A percentile compares a stretch with the other conserved stretches of the same genome.
Conservation (phyloP, 2,888 invertebrate genomes). For the Chalcis sispes region DNA sequence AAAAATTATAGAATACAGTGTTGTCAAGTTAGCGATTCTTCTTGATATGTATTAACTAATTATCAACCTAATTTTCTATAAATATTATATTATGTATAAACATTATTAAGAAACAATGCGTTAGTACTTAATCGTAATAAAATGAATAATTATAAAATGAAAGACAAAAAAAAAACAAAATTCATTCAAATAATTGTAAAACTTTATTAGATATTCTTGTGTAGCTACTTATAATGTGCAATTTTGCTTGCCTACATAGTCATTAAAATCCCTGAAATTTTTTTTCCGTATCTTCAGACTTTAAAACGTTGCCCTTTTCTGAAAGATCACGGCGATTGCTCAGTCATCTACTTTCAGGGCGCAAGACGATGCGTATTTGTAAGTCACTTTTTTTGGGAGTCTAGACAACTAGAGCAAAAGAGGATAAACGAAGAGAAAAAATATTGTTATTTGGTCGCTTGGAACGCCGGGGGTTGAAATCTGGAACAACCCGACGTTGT, state of each 20-base stretch:
- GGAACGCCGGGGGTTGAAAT: constrained; percentile 27
- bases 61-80: too few relatives aligned
- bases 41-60: too few relatives aligned
- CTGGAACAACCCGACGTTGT: constrained; percentile 14
- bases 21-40: too few relatives aligned
- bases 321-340: background rate
- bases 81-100: too few relatives aligned
- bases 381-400: constrained; percentile 32
- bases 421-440: constrained; percentile 19
- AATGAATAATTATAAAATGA: background rate
- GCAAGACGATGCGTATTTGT: constrained; percentile 39
- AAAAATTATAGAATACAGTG: too few relatives aligned
- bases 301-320: constrained; percentile 16
- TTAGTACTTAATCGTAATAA: too few relatives aligned
- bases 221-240: constrained; percentile 14
- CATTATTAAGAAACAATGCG: too few relatives aligned
- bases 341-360: constrained; percentile 41
- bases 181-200: constrained; percentile 13
- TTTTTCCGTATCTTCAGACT: constrained; percentile 7
- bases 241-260: constrained; percentile 22
- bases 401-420: constrained; percentile 43
- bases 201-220: background rate
- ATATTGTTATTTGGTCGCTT: constrained; percentile 32
- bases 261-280: constrained; percentile 37
- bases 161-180: constrained; percentile 4